Evolutionary conservation across 2,797 vertebrate species (phyloP).

Genomic region (Amazonetta brasiliensis): DNA sequence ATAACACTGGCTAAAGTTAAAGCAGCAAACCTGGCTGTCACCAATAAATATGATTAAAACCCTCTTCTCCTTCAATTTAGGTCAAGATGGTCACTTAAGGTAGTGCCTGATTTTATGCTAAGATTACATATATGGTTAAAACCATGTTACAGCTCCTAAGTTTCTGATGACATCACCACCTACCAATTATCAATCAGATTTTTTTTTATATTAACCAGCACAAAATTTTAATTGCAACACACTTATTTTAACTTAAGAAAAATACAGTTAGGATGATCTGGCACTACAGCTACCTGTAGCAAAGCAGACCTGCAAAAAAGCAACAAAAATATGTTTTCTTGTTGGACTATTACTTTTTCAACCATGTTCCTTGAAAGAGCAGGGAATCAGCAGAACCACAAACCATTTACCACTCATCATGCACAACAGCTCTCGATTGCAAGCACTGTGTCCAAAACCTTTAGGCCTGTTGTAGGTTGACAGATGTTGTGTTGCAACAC

Average conservation of each 20-base stretch:
- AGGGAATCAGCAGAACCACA: not conserved
- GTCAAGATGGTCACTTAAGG: not conserved
- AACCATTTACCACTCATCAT: not conserved
- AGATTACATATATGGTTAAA: not conserved
- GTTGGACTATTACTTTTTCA: not conserved
- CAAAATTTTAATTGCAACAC: not conserved
- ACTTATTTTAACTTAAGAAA: not conserved
- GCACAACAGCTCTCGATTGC: not conserved
- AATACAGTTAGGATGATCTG: not conserved
- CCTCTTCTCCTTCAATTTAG: not conserved
- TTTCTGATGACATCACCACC: not conserved
- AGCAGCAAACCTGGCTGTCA: not conserved
- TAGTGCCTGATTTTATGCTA: not conserved
- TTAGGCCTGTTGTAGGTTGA: not conserved
- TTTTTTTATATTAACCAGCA: not conserved
- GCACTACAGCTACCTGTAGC: not conserved
- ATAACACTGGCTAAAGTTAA: not conserved
- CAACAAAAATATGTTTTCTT: not conserved
- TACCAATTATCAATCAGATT: not conserved
- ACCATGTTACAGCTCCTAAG: not conserved
- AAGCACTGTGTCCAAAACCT: not conserved
- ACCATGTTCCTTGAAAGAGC: not conserved
- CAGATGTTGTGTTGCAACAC: not conserved
- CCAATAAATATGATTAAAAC: not conserved
- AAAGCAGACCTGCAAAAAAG: constrained; percentile 16